A percentile compares a stretch with the other conserved stretches of the same genome.
phyloP scores from a whole-genome alignment of 2,888 invertebrate genomes.

The Callinectes sapidus region DNA sequence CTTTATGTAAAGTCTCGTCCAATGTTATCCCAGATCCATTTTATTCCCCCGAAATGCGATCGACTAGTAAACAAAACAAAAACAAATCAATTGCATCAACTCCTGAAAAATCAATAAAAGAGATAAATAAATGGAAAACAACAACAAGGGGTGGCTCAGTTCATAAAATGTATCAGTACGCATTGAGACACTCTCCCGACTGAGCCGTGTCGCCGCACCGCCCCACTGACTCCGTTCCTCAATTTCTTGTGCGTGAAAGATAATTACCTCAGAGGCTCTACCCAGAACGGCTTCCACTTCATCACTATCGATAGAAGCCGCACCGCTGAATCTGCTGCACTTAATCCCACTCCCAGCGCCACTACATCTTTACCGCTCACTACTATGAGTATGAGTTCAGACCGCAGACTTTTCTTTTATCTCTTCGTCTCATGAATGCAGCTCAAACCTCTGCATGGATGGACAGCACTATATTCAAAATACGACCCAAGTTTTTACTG shows the following conservation, averaged over 20 bases:
- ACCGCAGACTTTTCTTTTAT: not conserved
- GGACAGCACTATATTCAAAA: not conserved
- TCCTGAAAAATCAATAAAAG: not conserved
- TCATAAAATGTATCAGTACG: too few relatives aligned
- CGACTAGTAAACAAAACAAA: not conserved
- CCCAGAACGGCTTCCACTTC: not conserved
- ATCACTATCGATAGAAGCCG: slow-evolving; percentile 1
- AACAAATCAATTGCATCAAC: not conserved
- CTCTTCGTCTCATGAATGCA: not conserved
- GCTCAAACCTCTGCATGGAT: not conserved
- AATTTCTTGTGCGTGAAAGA: not conserved
- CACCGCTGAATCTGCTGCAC: not conserved
- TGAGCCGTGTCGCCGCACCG: not conserved
- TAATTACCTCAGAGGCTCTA: not conserved
- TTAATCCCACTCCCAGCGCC: not conserved
- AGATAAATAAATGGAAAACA: too few relatives aligned
- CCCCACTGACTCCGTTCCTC: not conserved
- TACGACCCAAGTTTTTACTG: not conserved
- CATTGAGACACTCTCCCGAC: not conserved
- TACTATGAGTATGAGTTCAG: not conserved
- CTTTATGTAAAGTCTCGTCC: too few relatives aligned
- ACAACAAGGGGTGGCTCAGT: too few relatives aligned
- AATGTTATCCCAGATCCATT: too few relatives aligned
- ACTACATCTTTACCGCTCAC: not conserved
- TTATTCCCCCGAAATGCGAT: too few relatives aligned